Conservation (phyloP, 2,888 invertebrate genomes). For the Cryptocheilus praepositus region DNA sequence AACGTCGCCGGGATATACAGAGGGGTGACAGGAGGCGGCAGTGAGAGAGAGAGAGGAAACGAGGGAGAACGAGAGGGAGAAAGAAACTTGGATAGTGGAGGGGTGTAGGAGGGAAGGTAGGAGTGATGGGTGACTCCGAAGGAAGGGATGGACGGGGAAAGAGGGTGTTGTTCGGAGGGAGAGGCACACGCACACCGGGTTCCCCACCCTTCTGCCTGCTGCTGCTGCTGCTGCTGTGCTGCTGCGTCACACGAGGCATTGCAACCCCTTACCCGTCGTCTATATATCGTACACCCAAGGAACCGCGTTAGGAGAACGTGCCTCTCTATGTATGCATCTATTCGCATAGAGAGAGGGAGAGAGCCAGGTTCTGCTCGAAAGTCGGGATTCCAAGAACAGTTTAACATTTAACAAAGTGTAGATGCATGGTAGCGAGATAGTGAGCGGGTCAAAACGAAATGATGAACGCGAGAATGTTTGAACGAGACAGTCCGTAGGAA, state of each 20-base stretch:
- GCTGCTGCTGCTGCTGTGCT: slow-evolving; percentile 17
- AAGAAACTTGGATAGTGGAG: slow-evolving; percentile 12
- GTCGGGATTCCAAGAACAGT: slow-evolving; percentile 1
- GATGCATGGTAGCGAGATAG: too few relatives aligned
- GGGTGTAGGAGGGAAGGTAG: slow-evolving; percentile 24
- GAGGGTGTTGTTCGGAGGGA: slow-evolving; percentile 12
- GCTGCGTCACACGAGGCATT: slow-evolving; percentile 66
- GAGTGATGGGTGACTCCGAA: slow-evolving; percentile 20
- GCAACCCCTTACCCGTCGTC: slow-evolving; percentile 62
- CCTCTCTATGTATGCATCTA: background rate
- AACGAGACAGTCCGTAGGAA: background rate
- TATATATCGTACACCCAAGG: too few relatives aligned
- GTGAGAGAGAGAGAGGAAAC: slow-evolving; percentile 40
- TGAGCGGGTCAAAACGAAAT: too few relatives aligned
- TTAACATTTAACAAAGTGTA: too few relatives aligned
- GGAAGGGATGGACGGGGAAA: slow-evolving; percentile 9
- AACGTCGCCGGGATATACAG: slow-evolving; percentile 64
- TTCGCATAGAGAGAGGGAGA: background rate
- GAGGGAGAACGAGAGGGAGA: slow-evolving; percentile 39
- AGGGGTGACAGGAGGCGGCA: slow-evolving; percentile 47
- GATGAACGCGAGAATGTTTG: background rate
- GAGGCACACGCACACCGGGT: slow-evolving; percentile 17
- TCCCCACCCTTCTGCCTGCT: slow-evolving; percentile 44
- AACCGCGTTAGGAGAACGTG: background rate
- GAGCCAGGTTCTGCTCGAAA: background rate